Evolutionary conservation across 2,797 vertebrate genomes (phyloP), one percentile per base, ranked within the genome.

Genomic region (Hapalemur alaotrensis): DNA sequence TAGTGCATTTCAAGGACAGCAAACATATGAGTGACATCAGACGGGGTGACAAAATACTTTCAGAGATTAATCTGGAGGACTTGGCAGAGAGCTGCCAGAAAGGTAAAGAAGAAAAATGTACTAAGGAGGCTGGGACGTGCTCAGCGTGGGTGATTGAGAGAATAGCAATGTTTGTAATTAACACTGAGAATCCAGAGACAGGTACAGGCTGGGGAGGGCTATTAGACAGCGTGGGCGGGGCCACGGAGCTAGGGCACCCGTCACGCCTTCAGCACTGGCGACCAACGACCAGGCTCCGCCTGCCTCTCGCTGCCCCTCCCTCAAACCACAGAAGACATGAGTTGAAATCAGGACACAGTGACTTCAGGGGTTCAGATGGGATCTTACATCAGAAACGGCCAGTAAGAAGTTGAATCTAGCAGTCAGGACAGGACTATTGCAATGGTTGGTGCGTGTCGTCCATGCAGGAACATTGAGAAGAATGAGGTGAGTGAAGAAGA

Each of bases 391-490:
- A 41, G 73, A 52, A 79, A 9, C 0, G 25, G 4, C 43, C 5
- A 2, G 13, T 7, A 8, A 14, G 7, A 50, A 35, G 23, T 13
- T 20, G 30, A 22, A 25, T 23, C 14, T 35, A 22, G 28, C 18
- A 5, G 48, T 12, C 32, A 4, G 50, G 50, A 30, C 1, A 41
- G 57, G 38, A 73, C 28, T 15, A 9, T 0, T 5, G 6, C 13
- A 2, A 6, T 0, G 22, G 22, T 6, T 4, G 59, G 4, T 4
- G 28, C 4, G 25, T 5, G n/a, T 17, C 9, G 25, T 0, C 3
- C 4, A 17, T 18, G 18, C 14, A 52, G 22, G 14, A 14, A 61
- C 0, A 50, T 0, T 4, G 3, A 6, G 13, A 2, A 18, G 32
- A 35, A n/a, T 0, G 7, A 59, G n/a, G 20, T n/a, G 28, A 15